Evolutionary conservation across 2,797 vertebrate genomes (phyloP).

Genomic region (Acanthiza pusilla): DNA sequence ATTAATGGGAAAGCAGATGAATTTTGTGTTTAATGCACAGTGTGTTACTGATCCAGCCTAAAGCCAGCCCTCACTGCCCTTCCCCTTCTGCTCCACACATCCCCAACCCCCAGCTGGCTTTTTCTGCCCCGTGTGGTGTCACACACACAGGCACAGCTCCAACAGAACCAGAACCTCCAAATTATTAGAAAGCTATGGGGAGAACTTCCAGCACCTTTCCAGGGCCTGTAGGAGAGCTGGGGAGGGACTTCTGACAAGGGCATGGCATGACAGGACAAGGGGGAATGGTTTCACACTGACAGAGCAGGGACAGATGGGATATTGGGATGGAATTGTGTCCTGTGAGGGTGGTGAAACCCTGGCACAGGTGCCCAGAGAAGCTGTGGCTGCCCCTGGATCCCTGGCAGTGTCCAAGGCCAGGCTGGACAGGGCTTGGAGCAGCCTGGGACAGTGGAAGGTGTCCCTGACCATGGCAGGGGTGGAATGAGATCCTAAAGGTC

Average conservation of each 20-base stretch:
- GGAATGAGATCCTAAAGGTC: fast-evolving
- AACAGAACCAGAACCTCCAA: background rate
- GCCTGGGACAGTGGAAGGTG: fast-evolving
- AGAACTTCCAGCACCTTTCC: background rate
- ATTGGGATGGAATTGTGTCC: background rate
- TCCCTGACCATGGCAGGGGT: background rate
- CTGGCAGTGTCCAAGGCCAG: background rate
- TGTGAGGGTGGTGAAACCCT: fast-evolving
- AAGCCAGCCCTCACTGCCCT: background rate
- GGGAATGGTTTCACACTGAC: fast-evolving
- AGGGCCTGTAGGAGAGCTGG: background rate
- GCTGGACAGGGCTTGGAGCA: fast-evolving
- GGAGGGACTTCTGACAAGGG: background rate
- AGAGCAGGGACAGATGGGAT: fast-evolving
- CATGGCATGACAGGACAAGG: fast-evolving
- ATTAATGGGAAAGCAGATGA: background rate
- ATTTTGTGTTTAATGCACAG: background rate
- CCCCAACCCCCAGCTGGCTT: background rate
- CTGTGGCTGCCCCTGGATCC: background rate
- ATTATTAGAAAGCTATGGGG: background rate
- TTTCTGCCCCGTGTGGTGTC: background rate
- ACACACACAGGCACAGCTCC: background rate
- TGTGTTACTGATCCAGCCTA: background rate
- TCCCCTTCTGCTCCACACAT: background rate
- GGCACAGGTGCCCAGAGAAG: background rate